phyloP scores from a whole-genome alignment of 2,888 invertebrate species.

The Ectemnius continuus region DNA sequence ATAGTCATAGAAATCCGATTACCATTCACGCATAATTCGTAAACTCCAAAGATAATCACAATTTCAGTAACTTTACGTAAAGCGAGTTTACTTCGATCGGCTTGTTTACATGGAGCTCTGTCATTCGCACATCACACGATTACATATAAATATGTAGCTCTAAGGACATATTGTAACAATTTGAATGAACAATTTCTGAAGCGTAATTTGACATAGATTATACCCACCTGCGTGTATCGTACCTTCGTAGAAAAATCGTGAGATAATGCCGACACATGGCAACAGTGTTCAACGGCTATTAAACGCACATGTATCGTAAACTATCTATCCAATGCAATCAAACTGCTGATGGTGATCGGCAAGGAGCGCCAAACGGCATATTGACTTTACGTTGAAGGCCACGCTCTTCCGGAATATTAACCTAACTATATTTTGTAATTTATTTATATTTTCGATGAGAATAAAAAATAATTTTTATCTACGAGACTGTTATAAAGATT shows the following conservation, averaged over 20 bases:
- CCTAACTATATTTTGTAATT: slow-evolving; percentile 76
- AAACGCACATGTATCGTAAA: slow-evolving; percentile 12
- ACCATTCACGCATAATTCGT: background rate
- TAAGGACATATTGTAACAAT: slow-evolving; percentile 53
- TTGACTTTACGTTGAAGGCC: slow-evolving; percentile 61
- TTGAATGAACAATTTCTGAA: slow-evolving; percentile 51
- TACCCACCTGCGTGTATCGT: slow-evolving; percentile 57
- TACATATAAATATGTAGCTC: slow-evolving; percentile 27
- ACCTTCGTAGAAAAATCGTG: slow-evolving; percentile 48
- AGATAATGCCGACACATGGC: slow-evolving; percentile 25
- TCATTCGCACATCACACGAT: slow-evolving; percentile 41
- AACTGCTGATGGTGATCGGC: slow-evolving; percentile 22
- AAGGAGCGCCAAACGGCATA: slow-evolving; percentile 25
- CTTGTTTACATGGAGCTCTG: slow-evolving; percentile 22
- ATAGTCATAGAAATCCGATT: slow-evolving; percentile 33
- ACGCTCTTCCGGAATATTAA: slow-evolving; percentile 70
- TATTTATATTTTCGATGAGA: slow-evolving; percentile 76
- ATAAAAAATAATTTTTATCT: slow-evolving; percentile 73
- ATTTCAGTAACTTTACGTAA: background rate
- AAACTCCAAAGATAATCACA: background rate
- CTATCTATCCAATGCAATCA: background rate
- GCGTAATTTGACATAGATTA: slow-evolving; percentile 45
- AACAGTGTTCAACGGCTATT: slow-evolving; percentile 13
- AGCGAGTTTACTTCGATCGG: slow-evolving; percentile 17
- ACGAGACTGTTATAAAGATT: slow-evolving; percentile 39